Conservation (phyloP, 92 coral and sea anemone species). For the Virgularia gustaviana region DNA sequence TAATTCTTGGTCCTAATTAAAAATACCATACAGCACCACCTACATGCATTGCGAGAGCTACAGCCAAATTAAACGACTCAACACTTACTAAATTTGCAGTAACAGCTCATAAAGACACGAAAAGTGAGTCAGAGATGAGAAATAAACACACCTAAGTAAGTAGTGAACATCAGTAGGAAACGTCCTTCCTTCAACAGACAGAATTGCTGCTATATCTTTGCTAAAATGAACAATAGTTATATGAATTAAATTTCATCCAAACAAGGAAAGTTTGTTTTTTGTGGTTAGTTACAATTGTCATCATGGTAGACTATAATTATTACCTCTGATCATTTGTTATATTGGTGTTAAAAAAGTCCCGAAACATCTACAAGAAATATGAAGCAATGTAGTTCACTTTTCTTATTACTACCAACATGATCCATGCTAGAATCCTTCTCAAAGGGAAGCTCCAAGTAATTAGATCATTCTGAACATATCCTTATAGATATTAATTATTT, state of each 20-base stretch:
- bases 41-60: no score
- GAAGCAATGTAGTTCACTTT: no score
- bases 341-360: constrained; percentile 80
- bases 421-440: no score
- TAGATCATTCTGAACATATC: no score
- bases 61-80: no score
- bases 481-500: no score
- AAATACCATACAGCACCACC: no score
- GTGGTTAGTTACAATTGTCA: not conserved
- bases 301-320: not conserved
- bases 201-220: constrained; percentile 86
- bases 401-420: no score
- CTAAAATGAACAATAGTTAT: constrained; percentile 21
- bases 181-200: constrained; percentile 92
- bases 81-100: no score
- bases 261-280: no score
- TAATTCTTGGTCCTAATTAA: not conserved
- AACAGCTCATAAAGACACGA: not conserved
- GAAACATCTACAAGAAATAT: constrained; percentile 69
- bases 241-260: not conserved
- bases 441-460: no score
- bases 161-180: constrained; percentile 82
- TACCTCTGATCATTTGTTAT: constrained; percentile 71
- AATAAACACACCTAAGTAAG: constrained; percentile 55
- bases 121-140: no score